Percentiles rank a stretch among this genome's conserved stretches.
These are phyloP conservation scores for fruit fly (Drosophila melanogaster) DNA, from an alignment of 1,140 invertebrate genomes.

Conservation along the genomic window Release_6_plus_ISO1_MT NC_004354.4:15775501-15776000, in stretches of 20 bases:
- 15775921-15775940: background rate
- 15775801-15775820: background rate
- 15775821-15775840: background rate
- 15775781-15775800: background rate
- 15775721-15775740: background rate
- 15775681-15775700: slow-evolving; percentile 25
- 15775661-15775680: slow-evolving; percentile 32
- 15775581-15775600: slow-evolving; percentile 16
- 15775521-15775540: slow-evolving; percentile 14
- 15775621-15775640: slow-evolving; percentile 15
- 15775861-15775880: background rate
- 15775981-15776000: background rate
- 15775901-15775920: background rate
- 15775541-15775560: slow-evolving; percentile 29
- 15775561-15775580: slow-evolving; percentile 6
- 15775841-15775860: background rate
- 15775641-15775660: slow-evolving; percentile 10
- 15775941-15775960: too few relatives aligned
- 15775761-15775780: too few relatives aligned
- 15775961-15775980: background rate
- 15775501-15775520: slow-evolving; percentile 11
- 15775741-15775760: background rate
- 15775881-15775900: slow-evolving; percentile 5
- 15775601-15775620: background rate
- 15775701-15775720: background rate